These are phyloP conservation scores for Drosophila athabasca DNA, from an alignment of 1,140 invertebrate genomes.

Conservation along the genomic window DNA sequence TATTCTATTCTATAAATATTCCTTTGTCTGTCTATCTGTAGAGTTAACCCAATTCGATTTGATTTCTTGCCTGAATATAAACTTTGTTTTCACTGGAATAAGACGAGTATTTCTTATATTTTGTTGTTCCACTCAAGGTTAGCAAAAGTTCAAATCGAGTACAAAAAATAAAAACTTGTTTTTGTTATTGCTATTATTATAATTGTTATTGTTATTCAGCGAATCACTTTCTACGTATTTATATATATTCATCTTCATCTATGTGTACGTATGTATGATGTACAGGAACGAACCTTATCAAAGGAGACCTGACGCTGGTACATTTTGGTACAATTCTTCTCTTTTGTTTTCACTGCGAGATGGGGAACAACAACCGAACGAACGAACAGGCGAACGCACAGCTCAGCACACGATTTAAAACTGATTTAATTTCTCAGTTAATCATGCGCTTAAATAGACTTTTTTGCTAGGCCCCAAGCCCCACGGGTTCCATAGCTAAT, in stretches of 20 bases:
- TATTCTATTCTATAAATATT: constrained; percentile 2
- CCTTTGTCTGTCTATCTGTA: constrained; percentile 15
- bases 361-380: constrained; percentile 1
- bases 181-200: constrained; percentile 45
- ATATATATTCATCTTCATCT: constrained; percentile 19
- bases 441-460: constrained; percentile 69
- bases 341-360: constrained; percentile 9
- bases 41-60: constrained; percentile 32
- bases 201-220: constrained; percentile 17
- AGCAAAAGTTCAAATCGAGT: constrained; percentile 18
- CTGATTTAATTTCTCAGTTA: constrained; percentile 57
- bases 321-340: constrained; percentile 51
- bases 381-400: constrained; percentile 36
- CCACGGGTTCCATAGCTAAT: constrained; percentile 30
- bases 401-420: constrained; percentile 56
- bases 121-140: constrained; percentile 24
- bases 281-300: constrained; percentile 72
- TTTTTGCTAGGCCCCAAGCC: constrained; percentile 19
- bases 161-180: constrained; percentile 27
- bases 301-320: constrained; percentile 77
- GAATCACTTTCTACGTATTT: constrained; percentile 26
- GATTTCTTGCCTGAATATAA: constrained; percentile 21
- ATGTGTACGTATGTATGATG: no score
- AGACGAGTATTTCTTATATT: neutral
- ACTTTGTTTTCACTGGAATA: neutral